Percentiles rank a stretch among this genome's conserved stretches.
phyloP scores from a whole-genome alignment of 1,140 invertebrate genomes.

The Aphelinus atriplicis region DNA sequence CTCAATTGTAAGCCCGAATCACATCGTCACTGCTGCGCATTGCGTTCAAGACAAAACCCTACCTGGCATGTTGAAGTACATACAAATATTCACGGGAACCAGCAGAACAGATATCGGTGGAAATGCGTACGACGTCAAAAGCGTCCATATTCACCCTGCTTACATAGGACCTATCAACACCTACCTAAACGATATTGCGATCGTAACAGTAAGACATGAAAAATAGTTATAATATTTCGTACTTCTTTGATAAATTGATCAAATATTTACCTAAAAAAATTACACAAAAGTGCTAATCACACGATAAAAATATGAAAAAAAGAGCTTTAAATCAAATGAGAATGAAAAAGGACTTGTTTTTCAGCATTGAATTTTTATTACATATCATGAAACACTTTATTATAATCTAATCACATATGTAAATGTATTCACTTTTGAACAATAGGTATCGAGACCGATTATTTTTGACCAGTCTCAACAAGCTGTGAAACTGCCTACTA shows the following conservation, averaged over 20 bases:
- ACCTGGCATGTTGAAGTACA: neutral
- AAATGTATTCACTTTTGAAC: too few species aligned
- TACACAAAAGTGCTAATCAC: too few species aligned
- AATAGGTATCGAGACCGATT: neutral
- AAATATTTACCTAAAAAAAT: too few species aligned
- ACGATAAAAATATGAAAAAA: too few species aligned
- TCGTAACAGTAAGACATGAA: neutral
- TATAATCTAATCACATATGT: too few species aligned
- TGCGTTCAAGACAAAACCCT: neutral
- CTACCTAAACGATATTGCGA: conserved; percentile 12
- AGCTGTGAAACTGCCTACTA: neutral
- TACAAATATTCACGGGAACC: conserved; percentile 4
- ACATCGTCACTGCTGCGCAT: conserved; percentile 22
- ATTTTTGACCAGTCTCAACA: neutral
- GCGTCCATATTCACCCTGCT: neutral
- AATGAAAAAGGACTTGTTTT: too few species aligned
- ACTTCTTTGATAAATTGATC: too few species aligned
- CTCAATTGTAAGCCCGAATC: conserved; percentile 1
- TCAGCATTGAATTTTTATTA: too few species aligned
- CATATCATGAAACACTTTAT: too few species aligned
- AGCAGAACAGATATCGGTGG: neutral
- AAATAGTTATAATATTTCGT: too few species aligned
- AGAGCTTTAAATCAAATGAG: too few species aligned
- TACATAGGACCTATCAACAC: neutral
- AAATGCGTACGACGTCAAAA: neutral